phyloP scores from a whole-genome alignment of 2,113 vertebrate species.

The Regulus satrapa region DNA sequence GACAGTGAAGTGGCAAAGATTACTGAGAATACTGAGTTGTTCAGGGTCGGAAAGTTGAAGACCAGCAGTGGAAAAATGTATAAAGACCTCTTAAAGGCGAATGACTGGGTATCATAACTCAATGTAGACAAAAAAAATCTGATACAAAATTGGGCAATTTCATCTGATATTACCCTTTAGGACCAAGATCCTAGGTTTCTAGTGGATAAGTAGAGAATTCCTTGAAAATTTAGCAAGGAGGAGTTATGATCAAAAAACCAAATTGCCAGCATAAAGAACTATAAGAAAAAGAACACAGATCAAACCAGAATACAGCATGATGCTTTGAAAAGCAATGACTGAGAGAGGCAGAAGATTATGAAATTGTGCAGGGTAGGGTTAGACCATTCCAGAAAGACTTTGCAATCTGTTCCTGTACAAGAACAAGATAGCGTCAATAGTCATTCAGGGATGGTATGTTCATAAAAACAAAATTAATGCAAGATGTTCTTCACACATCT shows the following conservation, averaged over 20 bases:
- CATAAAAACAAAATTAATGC: background rate
- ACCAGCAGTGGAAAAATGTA: background rate
- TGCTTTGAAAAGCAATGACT: background rate
- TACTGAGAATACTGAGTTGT: background rate
- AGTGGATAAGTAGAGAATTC: background rate
- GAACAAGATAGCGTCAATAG: background rate
- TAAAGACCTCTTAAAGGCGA: background rate
- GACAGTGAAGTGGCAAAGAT: background rate
- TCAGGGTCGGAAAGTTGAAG: background rate
- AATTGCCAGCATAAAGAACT: background rate
- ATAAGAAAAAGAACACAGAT: background rate
- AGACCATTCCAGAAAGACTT: background rate
- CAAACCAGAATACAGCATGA: background rate
- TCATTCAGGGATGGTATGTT: background rate
- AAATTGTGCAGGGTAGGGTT: background rate
- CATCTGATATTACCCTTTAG: background rate
- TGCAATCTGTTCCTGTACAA: background rate
- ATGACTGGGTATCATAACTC: background rate
- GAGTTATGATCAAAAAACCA: background rate
- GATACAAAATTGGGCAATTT: background rate
- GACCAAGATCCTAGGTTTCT: background rate
- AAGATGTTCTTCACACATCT: background rate
- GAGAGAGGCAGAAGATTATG: background rate
- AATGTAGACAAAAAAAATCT: background rate
- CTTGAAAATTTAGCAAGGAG: background rate